Conservation (phyloP, 2,797 vertebrate species). For the Myripristis jacobus region DNA sequence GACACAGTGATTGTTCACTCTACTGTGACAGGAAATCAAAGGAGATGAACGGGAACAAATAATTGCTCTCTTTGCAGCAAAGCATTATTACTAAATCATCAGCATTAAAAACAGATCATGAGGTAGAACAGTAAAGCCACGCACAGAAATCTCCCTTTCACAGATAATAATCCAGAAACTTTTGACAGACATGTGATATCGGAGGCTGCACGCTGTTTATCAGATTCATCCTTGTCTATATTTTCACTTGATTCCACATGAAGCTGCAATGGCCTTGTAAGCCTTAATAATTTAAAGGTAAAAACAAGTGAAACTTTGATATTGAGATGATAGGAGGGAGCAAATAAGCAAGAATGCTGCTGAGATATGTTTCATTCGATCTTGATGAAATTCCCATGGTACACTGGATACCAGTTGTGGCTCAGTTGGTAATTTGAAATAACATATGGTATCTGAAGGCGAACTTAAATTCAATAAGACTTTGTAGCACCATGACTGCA, state of each 20-base stretch:
- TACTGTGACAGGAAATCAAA: neutral
- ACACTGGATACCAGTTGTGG: neutral
- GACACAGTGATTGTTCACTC: too few relatives aligned
- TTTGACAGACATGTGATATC: too few relatives aligned
- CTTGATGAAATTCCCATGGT: neutral
- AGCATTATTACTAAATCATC: neutral
- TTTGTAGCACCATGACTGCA: neutral
- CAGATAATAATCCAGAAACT: too few relatives aligned
- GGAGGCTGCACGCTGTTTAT: too few relatives aligned
- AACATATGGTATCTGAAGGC: too few relatives aligned
- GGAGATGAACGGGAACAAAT: neutral
- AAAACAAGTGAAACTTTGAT: conserved; percentile 5
- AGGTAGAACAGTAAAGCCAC: too few relatives aligned
- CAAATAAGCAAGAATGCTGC: neutral
- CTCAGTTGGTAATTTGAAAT: too few relatives aligned
- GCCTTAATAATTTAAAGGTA: neutral
- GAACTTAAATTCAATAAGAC: too few relatives aligned
- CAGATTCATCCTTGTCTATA: too few relatives aligned
- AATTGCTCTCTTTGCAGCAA: neutral
- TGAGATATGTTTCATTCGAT: conserved; percentile 2
- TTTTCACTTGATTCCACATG: neutral
- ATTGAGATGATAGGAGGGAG: neutral
- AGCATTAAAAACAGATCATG: neutral
- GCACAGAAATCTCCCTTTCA: too few relatives aligned
- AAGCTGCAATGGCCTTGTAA: neutral